A percentile compares a stretch with the other conserved stretches of the same genome.
phyloP scores from a whole-genome alignment of 2,113 vertebrate species.

The Podarcis cretensis region DNA sequence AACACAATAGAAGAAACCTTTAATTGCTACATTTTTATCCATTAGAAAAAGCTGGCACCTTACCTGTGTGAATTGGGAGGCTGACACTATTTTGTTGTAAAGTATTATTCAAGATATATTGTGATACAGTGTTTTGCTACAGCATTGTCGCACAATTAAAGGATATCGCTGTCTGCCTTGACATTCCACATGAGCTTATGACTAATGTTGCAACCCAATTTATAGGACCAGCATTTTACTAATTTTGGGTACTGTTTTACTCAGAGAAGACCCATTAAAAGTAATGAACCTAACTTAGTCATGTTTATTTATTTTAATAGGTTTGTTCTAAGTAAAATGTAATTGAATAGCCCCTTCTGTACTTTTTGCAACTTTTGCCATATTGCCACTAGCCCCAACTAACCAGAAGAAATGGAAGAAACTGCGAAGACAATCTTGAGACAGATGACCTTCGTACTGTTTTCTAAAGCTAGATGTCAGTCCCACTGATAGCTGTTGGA shows the following conservation, averaged over 20 bases:
- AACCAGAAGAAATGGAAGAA: background rate
- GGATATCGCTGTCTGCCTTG: background rate
- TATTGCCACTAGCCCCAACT: background rate
- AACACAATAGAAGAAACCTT: too few species aligned
- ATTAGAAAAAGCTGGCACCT: too few species aligned
- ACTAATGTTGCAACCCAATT: background rate
- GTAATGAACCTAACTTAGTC: too few species aligned
- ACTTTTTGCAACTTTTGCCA: background rate
- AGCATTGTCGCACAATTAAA: background rate
- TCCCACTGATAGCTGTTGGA: background rate
- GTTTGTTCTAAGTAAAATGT: too few species aligned
- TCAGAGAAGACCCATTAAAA: too few species aligned
- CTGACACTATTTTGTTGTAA: too few species aligned
- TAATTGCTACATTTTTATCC: too few species aligned
- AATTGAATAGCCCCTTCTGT: background rate
- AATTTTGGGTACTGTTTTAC: too few species aligned
- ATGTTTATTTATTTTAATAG: too few species aligned
- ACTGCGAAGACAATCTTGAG: background rate
- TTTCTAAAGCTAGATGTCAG: background rate
- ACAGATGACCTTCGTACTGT: background rate
- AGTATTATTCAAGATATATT: too few species aligned
- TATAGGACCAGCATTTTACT: background rate
- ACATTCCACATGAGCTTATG: background rate
- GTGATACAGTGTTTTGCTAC: too few species aligned
- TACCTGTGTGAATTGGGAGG: too few species aligned